Base-by-base conservation (phyloP, 2,797 vertebrate genomes). In the Caiman crocodilus region DNA sequence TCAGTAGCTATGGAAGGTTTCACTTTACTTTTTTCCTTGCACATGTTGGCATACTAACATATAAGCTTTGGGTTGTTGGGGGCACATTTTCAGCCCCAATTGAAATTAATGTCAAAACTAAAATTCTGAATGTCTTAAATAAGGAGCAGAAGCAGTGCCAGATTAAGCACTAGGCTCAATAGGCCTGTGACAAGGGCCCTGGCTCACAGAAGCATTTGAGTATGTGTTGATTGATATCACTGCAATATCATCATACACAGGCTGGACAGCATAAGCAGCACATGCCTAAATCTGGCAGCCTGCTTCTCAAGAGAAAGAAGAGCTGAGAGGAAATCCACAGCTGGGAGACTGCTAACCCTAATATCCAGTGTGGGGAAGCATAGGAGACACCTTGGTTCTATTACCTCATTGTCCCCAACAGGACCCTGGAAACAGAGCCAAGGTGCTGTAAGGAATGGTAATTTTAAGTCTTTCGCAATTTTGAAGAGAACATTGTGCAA, bases 21-120 rank as follows among this genome's bases (percentile, higher is more conserved):
- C 89, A 86, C 87, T 93, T 94, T 90, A 78, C 84, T 84, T 89
- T 82, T 80, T 1, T 8, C 42, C 93, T 82, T 82, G 73, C 42
- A 78, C 90, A 90, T 83, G 69, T 81, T 92, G 76, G 76, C 73
- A 89, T 76, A 64, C 42, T 82, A 80, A 90, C 69, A 56, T 79
- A 56, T 2, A 0, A 93, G 84, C 82, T 32, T 64, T 61, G 56
- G 77, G 25, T 61, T 61, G 86, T 87, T 76, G 67, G 58, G 59
- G 78, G 77, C 64, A 80, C 42, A 64, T 14, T 89, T 91, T 78
- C 73, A 73, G 42, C 28, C 1, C 57, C 61, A 67, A 7, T 15
- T 87, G 25, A 58, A 82, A n/a, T 56, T 92, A 32, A 82, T 94
- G 87, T 64, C 30, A 90, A 76, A 87, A 59, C 0, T 5, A 65